Evolutionary conservation across 2,113 vertebrate genomes (phyloP), one percentile per base, ranked within the genome.

Genomic region (Indicator indicator): DNA sequence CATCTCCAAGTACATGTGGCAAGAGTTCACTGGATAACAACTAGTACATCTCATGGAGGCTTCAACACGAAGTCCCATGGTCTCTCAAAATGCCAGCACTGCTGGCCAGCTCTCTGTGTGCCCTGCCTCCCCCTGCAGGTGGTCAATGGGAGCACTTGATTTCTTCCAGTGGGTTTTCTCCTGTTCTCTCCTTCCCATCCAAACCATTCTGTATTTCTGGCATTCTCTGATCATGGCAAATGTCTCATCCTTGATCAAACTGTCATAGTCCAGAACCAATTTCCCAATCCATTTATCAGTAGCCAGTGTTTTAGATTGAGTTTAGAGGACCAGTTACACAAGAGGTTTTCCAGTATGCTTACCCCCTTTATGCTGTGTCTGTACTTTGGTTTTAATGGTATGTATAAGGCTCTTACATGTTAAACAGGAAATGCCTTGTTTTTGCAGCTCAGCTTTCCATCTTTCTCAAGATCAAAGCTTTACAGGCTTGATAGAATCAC

Each of bases 121-220:
- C 42, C 42, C 15, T 42, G 18, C 4, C 76, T 19, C 12, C 30
- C 44, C 8, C 40, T 26, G 4, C 4, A 17, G 21, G 12, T 16
- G 3, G 5, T 8, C 23, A n/a, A 5, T 6, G 8, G 28, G 28
- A 80, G 52, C 10, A 18, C 69, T 12, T 12, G 26, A 30, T 30
- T 59, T 2, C 0, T 8, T 59, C 33, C 33, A 42, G 2, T 1
- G 0, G 1, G 9, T 42, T 12, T 26, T 52, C n/a, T 56, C 3
- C 24, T 24, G 2, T 46, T 52, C 6, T 20, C 20, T 64, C 23
- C 7, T 90, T 42, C 21, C 24, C 10, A 23, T 10, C 6, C 5
- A 75, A 75, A 50, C 11, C 8, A 42, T 58, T 30, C 32, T 50
- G 3, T 58, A 44, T 44, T 6, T 48, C 16, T 50, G 1, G 50